Base-by-base conservation (phyloP, 2,113 vertebrate species). In the Tachuris rubrigastra region DNA sequence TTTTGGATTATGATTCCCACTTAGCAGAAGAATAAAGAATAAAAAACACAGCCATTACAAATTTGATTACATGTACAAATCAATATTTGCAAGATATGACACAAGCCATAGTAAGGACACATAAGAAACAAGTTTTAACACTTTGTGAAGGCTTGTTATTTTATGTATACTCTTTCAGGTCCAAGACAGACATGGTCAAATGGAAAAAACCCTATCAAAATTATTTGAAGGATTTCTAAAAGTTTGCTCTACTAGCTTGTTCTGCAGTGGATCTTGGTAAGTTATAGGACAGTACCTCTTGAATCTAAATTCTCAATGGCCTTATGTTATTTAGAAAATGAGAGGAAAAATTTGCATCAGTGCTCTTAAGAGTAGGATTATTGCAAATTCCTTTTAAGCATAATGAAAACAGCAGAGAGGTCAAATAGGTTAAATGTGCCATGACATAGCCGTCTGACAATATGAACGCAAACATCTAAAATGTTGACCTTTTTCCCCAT, bases 1-100 rank as follows among this genome's bases (percentile, higher is more conserved):
- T 93, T 94, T 93, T 93, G 88, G 75, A 95, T 92, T 96, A 92
- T 88, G 79, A 86, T 71, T 86, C 30, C 50, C 59, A 94, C 65
- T 94, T 95, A 95, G 68, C 28, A 86, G 63, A 86, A 90, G 21
- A 46, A 88, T 92, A 66, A 95, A 66, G 37, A 90, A 62, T 56
- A 91, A 87, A 86, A 85, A 16, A 0, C 63, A 86, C 18, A 89
- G 42, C 75, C 39, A 52, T 77, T 93, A 80, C 12, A 84, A 92
- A 86, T 86, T 71, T 92, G 50, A 84, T 80, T 77, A 88, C 33
- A 77, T 35, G 23, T 69, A 55, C 39, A 63, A 88, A 92, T 97
- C 92, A 71, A 86, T 96, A 92, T 58, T 69, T 92, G 72, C 52
- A 94, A 84, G 55, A 55, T 56, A 82, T 8, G 50, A 79, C 81